A percentile compares a stretch with the other conserved stretches of the same genome.
Evolutionary conservation across 2,888 invertebrate genomes (phyloP).

Genomic region (Biston stratarius): DNA sequence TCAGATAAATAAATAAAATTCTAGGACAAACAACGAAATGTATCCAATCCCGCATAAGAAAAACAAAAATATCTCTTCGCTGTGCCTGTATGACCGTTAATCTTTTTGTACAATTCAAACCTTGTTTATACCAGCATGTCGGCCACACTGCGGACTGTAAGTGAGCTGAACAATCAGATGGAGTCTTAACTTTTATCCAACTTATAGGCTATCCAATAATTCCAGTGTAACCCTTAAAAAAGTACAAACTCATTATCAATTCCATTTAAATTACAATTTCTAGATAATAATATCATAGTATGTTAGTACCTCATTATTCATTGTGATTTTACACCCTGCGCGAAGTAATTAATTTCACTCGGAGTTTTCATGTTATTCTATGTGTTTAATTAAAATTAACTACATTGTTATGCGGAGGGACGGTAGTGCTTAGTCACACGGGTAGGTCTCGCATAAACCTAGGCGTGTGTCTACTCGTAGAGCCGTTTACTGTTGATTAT

Average conservation of each 20-base stretch:
- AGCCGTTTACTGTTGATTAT: background rate
- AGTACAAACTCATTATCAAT: conserved; percentile 4
- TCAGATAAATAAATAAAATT: no score
- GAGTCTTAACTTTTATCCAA: no score
- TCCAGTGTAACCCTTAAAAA: background rate
- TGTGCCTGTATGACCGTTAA: no score
- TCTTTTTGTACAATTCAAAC: no score
- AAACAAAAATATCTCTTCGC: no score
- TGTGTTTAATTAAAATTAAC: conserved; percentile 3
- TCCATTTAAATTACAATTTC: conserved; percentile 3
- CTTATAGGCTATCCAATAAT: no score
- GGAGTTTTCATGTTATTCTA: conserved; percentile 7
- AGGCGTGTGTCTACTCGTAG: background rate
- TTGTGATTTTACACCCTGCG: conserved; percentile 30
- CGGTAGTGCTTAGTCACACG: conserved; percentile 7
- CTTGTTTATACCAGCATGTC: no score
- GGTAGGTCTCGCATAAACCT: conserved; percentile 7
- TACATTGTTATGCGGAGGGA: background rate
- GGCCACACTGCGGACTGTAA: no score
- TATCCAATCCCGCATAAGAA: no score
- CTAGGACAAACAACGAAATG: no score
- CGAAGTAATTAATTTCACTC: conserved; percentile 30
- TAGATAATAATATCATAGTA: background rate
- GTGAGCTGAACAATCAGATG: no score
- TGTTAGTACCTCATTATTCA: conserved; percentile 26